phyloP scores from a whole-genome alignment of 2,888 invertebrate genomes.

The Chrysolina oricalcia region DNA sequence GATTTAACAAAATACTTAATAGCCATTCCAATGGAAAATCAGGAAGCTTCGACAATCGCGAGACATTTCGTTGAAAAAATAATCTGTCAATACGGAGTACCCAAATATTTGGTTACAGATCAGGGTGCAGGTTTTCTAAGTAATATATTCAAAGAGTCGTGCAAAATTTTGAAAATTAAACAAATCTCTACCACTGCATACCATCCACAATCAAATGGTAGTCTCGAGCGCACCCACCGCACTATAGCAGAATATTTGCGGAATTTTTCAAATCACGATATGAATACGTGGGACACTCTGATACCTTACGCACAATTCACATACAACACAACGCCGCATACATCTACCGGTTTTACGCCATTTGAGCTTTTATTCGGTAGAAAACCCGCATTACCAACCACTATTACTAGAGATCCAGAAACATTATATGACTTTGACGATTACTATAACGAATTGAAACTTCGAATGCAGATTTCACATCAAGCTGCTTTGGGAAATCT shows the following conservation, averaged over 20 bases:
- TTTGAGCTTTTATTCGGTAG: neutral
- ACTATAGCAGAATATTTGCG: neutral
- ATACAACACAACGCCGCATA: neutral
- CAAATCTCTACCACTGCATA: conserved; percentile 17
- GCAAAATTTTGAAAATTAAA: conserved; percentile 9
- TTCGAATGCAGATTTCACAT: too few relatives aligned
- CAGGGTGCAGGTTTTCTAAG: conserved; percentile 17
- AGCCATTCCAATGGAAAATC: neutral
- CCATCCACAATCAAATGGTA: conserved; percentile 20
- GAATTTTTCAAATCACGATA: neutral
- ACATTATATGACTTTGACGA: too few relatives aligned
- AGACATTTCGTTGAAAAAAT: conserved; percentile 14
- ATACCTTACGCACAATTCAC: neutral
- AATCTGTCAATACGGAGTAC: neutral
- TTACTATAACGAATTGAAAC: too few relatives aligned
- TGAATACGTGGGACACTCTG: neutral
- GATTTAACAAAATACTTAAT: too few relatives aligned
- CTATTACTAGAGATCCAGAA: too few relatives aligned
- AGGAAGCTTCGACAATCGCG: conserved; percentile 1
- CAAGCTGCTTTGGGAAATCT: too few relatives aligned
- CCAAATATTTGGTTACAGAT: conserved; percentile 1
- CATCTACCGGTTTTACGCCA: neutral
- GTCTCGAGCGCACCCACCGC: neutral
- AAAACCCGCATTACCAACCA: too few relatives aligned
- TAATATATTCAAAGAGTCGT: conserved; percentile 7